phyloP scores from a whole-genome alignment of 2,888 invertebrate genomes.

The Tubulanus polymorphus region DNA sequence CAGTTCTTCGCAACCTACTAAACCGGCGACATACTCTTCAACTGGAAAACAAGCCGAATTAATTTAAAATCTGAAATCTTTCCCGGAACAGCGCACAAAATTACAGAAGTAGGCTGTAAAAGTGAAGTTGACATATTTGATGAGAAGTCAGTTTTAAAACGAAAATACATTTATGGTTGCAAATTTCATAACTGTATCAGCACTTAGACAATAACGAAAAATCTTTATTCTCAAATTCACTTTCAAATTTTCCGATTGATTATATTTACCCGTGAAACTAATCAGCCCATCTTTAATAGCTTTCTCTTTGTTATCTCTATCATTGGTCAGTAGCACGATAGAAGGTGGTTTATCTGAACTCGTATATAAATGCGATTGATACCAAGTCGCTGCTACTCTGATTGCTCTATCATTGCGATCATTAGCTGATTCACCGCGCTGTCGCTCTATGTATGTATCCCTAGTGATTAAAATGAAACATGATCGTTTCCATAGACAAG shows the following conservation, averaged over 20 bases:
- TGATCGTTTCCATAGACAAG: slow-evolving; percentile 1
- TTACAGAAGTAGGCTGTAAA: background rate
- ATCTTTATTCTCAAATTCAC: too few species aligned
- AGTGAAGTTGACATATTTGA: background rate
- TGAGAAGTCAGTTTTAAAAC: background rate
- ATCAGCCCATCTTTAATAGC: slow-evolving; percentile 68
- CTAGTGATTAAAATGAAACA: slow-evolving; percentile 60
- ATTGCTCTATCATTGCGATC: slow-evolving; percentile 92
- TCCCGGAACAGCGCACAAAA: too few species aligned
- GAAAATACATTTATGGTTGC: too few species aligned
- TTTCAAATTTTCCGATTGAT: too few species aligned
- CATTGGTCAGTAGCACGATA: slow-evolving; percentile 79
- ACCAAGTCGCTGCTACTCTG: slow-evolving; percentile 76
- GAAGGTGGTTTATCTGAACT: slow-evolving; percentile 34
- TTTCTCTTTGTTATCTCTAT: slow-evolving; percentile 70
- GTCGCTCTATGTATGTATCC: slow-evolving; percentile 80
- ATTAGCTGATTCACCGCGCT: slow-evolving; percentile 77
- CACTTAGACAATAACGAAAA: too few species aligned
- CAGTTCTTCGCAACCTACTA: slow-evolving; percentile 66
- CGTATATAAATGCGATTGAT: slow-evolving; percentile 66
- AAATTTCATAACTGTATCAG: too few species aligned
- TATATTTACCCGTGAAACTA: slow-evolving; percentile 70
- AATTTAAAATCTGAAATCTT: slow-evolving; percentile 7
- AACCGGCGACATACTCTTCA: slow-evolving; percentile 69
- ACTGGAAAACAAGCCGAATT: slow-evolving; percentile 30